Evolutionary conservation across 30 jellyfish, hydroid and myxozoan genomes (phyloP).

Genomic region (Rhopilema esculentum): DNA sequence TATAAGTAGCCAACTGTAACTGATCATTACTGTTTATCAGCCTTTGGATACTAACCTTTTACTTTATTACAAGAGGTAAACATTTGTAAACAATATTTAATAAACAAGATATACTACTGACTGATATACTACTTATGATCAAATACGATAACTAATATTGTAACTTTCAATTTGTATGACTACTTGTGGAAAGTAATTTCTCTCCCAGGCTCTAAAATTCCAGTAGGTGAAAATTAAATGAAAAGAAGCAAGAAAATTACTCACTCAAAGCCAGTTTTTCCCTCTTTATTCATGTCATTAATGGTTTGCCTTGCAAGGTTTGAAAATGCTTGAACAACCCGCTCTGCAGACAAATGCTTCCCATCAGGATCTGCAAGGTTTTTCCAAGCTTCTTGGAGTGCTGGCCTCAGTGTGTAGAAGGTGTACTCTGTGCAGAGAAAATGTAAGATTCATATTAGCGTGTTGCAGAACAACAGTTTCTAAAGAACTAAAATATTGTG

Average conservation of each 20-base stretch:
- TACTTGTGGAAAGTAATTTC: no score
- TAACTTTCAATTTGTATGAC: no score
- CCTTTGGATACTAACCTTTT: background rate
- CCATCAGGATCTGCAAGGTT: constrained; percentile 30
- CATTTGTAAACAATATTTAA: no score
- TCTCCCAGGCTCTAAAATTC: no score
- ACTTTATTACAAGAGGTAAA: no score
- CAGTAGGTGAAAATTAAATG: no score
- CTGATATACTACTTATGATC: no score
- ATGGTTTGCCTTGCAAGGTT: constrained; percentile 20
- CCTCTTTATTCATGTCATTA: constrained; percentile 17
- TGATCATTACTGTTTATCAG: background rate
- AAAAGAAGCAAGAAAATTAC: background rate
- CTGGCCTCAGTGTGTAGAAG: constrained; percentile 12
- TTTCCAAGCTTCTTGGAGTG: constrained; percentile 33
- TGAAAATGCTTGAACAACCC: constrained; percentile 39
- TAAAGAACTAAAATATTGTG: background rate
- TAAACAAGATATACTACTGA: no score
- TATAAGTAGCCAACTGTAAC: no score
- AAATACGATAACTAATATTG: no score
- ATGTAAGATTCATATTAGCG: background rate
- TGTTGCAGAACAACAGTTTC: background rate
- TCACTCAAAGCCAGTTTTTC: background rate
- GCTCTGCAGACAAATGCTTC: constrained; percentile 42
- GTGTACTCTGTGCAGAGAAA: constrained; percentile 30